These are phyloP conservation scores for Alligator sinensis DNA, from an alignment of 2,113 vertebrate species.

Conservation along the genomic window DNA sequence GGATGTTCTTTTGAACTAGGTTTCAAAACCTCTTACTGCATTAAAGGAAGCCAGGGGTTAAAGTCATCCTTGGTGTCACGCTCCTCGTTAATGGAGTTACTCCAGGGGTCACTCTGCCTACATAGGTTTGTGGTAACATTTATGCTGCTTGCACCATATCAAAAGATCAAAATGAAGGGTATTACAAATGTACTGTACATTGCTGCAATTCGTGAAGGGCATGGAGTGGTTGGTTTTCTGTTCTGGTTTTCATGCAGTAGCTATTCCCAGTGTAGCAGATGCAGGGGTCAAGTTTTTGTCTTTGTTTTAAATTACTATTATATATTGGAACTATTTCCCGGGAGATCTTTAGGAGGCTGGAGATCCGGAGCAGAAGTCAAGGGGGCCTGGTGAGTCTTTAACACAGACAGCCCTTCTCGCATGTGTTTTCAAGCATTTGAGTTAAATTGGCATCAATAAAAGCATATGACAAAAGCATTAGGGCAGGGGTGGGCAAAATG, in stretches of 20 bases:
- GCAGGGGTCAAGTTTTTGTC: not conserved
- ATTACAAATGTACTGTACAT: not conserved
- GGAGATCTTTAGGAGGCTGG: not conserved
- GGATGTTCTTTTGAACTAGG: conserved; percentile 21
- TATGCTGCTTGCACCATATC: rapidly evolving
- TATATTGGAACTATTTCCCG: not conserved
- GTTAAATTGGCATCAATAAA: not conserved
- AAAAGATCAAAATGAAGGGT: rapidly evolving
- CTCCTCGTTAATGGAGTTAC: not conserved
- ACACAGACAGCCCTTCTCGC: not conserved
- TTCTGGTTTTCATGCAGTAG: not conserved
- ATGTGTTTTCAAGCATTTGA: not conserved
- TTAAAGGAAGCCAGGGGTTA: not conserved
- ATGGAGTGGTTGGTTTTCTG: not conserved
- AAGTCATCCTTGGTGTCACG: not conserved
- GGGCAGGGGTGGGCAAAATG: no score
- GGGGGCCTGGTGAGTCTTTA: not conserved
- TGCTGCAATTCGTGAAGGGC: not conserved
- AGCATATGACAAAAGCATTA: not conserved
- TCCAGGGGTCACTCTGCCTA: rapidly evolving
- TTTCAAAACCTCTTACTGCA: not conserved
- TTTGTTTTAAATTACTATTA: not conserved
- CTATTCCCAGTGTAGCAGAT: not conserved
- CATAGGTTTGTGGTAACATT: rapidly evolving
- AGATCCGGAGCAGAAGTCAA: not conserved